phyloP scores from a whole-genome alignment of 2,888 invertebrate genomes.

The Ellobium chinense region DNA sequence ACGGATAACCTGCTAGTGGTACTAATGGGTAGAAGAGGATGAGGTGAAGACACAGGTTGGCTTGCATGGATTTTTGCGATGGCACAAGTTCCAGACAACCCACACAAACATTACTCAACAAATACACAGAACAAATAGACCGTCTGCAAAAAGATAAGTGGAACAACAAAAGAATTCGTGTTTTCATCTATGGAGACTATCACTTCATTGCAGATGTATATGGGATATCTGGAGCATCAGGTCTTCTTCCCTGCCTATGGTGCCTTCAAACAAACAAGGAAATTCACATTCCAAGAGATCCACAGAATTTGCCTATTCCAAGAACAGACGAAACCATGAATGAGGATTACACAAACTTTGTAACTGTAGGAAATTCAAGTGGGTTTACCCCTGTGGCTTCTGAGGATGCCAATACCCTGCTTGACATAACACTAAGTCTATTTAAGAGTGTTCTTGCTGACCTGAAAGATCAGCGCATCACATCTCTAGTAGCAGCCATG shows the following conservation, averaged over 20 bases:
- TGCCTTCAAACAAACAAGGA: slow-evolving; percentile 4
- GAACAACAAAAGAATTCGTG: not conserved
- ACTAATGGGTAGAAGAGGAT: no score
- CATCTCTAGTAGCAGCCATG: slow-evolving; percentile 3
- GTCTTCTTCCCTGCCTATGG: not conserved
- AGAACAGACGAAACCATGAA: not conserved
- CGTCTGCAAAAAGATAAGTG: not conserved
- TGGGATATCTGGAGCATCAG: not conserved
- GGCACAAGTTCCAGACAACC: slow-evolving; percentile 5
- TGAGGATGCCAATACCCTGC: no score
- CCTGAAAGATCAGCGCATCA: not conserved
- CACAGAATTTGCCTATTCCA: not conserved
- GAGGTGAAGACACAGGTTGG: no score
- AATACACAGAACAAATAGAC: not conserved
- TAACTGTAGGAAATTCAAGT: not conserved
- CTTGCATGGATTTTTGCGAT: not conserved
- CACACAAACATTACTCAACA: not conserved
- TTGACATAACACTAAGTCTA: no score
- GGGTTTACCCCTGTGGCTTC: not conserved
- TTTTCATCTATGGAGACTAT: not conserved
- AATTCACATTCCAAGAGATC: not conserved
- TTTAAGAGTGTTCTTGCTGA: not conserved
- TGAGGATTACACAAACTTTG: not conserved
- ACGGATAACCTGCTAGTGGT: no score
- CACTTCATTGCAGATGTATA: slow-evolving; percentile 1